A percentile compares a stretch with the other conserved stretches of the same genome.
phyloP scores from a whole-genome alignment of 2,797 vertebrate genomes.

The Hydrocynus forskahlii region DNA sequence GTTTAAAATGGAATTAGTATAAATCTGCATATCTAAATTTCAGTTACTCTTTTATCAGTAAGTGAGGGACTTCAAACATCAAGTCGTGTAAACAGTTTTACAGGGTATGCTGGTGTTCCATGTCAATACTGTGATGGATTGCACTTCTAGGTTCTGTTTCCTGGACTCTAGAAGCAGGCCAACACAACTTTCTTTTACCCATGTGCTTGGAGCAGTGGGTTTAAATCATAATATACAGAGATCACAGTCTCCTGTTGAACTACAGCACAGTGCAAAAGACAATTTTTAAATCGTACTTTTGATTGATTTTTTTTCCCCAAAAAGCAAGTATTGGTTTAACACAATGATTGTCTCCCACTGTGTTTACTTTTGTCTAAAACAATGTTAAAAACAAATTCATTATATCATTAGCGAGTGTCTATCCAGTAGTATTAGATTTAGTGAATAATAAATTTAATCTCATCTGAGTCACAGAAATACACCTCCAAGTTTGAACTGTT shows the following conservation, averaged over 20 bases:
- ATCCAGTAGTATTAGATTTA: too few relatives aligned
- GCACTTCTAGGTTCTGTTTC: conserved; percentile 44
- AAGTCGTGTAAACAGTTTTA: background rate
- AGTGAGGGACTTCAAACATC: background rate
- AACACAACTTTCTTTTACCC: background rate
- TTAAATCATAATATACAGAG: background rate
- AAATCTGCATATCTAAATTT: background rate
- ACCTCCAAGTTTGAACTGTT: too few relatives aligned
- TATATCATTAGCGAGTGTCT: too few relatives aligned
- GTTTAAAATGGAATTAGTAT: background rate
- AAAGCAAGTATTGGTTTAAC: too few relatives aligned
- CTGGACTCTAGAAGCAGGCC: conserved; percentile 39
- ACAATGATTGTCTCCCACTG: too few relatives aligned
- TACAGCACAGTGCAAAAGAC: too few relatives aligned
- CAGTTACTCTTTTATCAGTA: background rate
- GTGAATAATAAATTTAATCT: too few relatives aligned
- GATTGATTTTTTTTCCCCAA: too few relatives aligned
- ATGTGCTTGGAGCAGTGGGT: background rate
- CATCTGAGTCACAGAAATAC: too few relatives aligned
- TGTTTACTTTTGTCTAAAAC: too few relatives aligned
- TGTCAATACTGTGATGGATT: background rate
- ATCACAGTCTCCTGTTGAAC: background rate
- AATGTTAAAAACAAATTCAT: too few relatives aligned
- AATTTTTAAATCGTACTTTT: too few relatives aligned
- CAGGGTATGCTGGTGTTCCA: background rate